These are phyloP conservation scores for Papilio polytes DNA, from an alignment of 1,140 invertebrate genomes.

Conservation along the genomic window DNA sequence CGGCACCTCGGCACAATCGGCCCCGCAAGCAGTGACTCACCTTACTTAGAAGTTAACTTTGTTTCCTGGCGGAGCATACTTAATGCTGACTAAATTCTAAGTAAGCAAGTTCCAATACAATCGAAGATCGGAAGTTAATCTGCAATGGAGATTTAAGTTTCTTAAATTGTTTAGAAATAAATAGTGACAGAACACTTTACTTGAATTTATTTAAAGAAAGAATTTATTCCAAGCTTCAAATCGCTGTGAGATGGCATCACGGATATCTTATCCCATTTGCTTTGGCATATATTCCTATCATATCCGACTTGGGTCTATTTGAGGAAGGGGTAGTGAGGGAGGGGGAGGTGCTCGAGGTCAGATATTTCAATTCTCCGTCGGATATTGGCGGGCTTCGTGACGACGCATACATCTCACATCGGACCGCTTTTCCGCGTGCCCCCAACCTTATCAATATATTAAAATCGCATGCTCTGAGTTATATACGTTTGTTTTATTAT, in stretches of 20 bases:
- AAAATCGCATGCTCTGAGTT: constrained; percentile 61
- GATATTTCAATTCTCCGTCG: constrained; percentile 75
- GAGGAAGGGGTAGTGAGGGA: constrained; percentile 13
- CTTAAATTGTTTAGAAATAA: too few species aligned
- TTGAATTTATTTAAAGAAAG: neutral
- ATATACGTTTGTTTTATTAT: constrained; percentile 36
- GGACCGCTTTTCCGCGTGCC: constrained; percentile 55
- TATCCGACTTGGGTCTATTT: constrained; percentile 30
- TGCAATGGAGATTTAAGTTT: neutral
- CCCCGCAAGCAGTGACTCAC: neutral
- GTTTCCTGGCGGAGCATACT: constrained; percentile 18
- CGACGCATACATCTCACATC: constrained; percentile 71
- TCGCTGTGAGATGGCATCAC: constrained; percentile 38
- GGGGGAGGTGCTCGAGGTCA: constrained; percentile 53
- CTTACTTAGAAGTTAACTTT: constrained; percentile 21
- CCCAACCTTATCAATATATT: constrained; percentile 68
- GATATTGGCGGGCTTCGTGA: constrained; percentile 72
- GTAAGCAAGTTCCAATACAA: neutral
- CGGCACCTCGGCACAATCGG: constrained; percentile 3
- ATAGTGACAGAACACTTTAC: neutral
- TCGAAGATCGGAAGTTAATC: neutral
- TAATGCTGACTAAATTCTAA: constrained; percentile 17
- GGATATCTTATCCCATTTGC: constrained; percentile 46
- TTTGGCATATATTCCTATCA: constrained; percentile 37
- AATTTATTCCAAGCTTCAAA: constrained; percentile 40